phyloP scores from a whole-genome alignment of 2,888 invertebrate species.

The Dichetophora obliterata region DNA sequence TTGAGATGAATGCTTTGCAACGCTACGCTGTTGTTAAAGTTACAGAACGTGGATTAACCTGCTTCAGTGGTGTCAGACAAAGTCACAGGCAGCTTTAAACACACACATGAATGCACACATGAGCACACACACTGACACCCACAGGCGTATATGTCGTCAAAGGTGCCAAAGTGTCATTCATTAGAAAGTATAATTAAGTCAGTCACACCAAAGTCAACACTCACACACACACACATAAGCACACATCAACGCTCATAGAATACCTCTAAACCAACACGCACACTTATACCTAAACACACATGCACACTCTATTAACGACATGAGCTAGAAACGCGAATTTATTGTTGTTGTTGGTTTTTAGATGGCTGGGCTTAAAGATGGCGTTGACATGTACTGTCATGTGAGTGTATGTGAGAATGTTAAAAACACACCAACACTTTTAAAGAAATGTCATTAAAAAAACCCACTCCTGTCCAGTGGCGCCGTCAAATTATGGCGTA shows the following conservation, averaged over 20 bases:
- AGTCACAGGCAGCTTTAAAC: not conserved
- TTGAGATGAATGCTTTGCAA: not conserved
- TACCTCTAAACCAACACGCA: not conserved
- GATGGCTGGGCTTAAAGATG: not conserved
- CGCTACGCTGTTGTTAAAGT: conserved; percentile 36
- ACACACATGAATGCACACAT: conserved; percentile 14
- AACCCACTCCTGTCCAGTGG: too few relatives aligned
- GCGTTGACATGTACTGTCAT: conserved; percentile 46
- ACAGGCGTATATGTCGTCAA: conserved; percentile 26
- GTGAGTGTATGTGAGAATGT: conserved; percentile 6
- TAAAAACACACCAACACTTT: not conserved
- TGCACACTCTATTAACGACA: not conserved
- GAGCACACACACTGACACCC: conserved; percentile 3
- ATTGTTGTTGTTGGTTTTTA: not conserved
- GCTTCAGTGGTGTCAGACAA: conserved; percentile 15
- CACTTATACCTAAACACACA: conserved; percentile 5
- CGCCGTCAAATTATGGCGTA: too few relatives aligned
- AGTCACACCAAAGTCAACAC: conserved; percentile 32
- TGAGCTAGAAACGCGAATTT: conserved; percentile 3
- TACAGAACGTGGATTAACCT: conserved; percentile 32
- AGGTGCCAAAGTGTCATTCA: conserved; percentile 34
- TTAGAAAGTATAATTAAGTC: conserved; percentile 39
- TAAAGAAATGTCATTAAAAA: too few relatives aligned
- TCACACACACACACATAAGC: conserved; percentile 13
- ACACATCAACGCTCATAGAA: not conserved